Evolutionary conservation across 2,113 vertebrate genomes (phyloP).

Genomic region (Callionymus lyra): DNA sequence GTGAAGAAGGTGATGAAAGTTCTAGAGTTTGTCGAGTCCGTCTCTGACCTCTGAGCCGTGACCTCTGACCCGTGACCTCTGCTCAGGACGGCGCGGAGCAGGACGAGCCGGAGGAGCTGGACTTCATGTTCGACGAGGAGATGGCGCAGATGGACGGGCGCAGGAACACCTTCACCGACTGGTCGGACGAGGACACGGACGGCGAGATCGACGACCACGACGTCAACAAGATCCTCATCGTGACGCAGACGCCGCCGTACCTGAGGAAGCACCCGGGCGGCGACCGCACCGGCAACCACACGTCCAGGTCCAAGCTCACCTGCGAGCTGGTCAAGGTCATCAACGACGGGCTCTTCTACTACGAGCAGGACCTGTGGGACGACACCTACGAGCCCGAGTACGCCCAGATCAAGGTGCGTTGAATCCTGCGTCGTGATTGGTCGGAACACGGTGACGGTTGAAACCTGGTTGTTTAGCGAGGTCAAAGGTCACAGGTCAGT

Average conservation of each 20-base stretch:
- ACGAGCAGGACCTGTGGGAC: constrained; percentile 94
- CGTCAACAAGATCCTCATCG: constrained; percentile 97
- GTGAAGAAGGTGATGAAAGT: constrained; percentile 36
- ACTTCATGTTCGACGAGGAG: constrained; percentile 97
- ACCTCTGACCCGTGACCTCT: neutral
- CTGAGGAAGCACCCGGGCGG: constrained; percentile 91
- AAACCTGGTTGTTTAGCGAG: no score
- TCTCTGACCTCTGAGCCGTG: neutral
- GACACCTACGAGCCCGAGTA: constrained; percentile 93
- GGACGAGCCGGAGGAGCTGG: constrained; percentile 92
- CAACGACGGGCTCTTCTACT: constrained; percentile 96
- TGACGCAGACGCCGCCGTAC: constrained; percentile 93
- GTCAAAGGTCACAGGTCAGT: no score
- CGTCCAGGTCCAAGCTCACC: constrained; percentile 87
- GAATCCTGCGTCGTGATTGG: no score
- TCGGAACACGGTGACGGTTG: no score
- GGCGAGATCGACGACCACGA: constrained; percentile 91
- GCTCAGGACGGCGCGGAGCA: constrained; percentile 67
- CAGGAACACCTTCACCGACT: constrained; percentile 95
- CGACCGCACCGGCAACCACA: constrained; percentile 91
- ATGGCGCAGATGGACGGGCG: constrained; percentile 97
- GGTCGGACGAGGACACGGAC: constrained; percentile 94
- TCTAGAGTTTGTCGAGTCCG: neutral
- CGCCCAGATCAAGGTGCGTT: constrained; percentile 97
- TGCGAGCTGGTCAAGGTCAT: constrained; percentile 90